These are phyloP conservation scores for Steatornis caripensis DNA, from an alignment of 2,113 vertebrate species.

Conservation along the genomic window DNA sequence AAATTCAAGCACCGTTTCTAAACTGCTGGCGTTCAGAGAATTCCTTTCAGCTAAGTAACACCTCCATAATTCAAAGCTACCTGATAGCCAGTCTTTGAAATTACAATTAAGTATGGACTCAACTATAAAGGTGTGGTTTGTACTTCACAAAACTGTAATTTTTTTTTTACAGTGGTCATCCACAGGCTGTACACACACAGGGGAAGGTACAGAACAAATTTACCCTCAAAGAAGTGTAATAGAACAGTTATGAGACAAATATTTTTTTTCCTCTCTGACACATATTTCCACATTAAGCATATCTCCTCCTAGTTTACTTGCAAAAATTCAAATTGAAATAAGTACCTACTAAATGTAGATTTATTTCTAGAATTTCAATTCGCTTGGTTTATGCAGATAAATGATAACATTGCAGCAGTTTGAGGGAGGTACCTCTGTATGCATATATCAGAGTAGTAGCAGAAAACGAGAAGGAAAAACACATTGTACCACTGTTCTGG, in stretches of 20 bases:
- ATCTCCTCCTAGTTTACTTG: not conserved
- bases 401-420: not conserved
- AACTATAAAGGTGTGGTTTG: not conserved
- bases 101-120: not conserved
- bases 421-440: not conserved
- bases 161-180: not conserved
- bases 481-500: not conserved
- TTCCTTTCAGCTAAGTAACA: not conserved
- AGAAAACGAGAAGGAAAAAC: not conserved
- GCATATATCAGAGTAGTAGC: fast-evolving
- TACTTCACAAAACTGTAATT: not conserved
- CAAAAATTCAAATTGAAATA: not conserved
- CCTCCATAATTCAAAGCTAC: not conserved
- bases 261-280: not conserved
- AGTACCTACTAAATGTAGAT: not conserved
- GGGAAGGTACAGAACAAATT: not conserved
- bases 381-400: not conserved
- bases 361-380: not conserved
- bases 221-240: not conserved
- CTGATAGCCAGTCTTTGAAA: not conserved
- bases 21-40: not conserved
- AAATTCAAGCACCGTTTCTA: not conserved
- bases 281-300: not conserved
- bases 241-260: not conserved
- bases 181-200: not conserved